Base-by-base conservation (phyloP, 2,797 vertebrate genomes). In the Dipus sagitta region DNA sequence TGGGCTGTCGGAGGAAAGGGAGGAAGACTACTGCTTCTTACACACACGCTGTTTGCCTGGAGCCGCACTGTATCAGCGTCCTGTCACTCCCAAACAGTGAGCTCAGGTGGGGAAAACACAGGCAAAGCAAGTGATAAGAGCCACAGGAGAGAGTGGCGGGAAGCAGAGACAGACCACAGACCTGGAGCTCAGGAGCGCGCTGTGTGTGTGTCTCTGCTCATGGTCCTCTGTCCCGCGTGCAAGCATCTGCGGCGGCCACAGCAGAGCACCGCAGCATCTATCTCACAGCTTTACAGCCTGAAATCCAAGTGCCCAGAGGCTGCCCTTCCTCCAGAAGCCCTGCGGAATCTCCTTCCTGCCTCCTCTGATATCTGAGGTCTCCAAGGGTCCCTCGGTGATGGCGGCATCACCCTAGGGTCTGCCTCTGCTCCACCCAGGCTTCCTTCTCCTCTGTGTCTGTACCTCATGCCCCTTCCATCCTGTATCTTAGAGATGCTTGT, bases 31-130 rank as follows among this genome's bases (percentile, higher is more conserved):
- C 26, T 34, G 23, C n/a, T 79, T 9, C n/a, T 20, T 30, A 3
- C 17, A 20, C 72, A 17, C 6, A 12, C 28, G 7, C 3, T 32
- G 21, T 23, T 28, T 34, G n/a, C 18, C 28, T n/a, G 68, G 24
- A 52, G 38, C 60, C 1, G 23, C 5, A 0, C 64, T 4, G 0
- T 20, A 7, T 2, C 64, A 11, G 20, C 9, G 0, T 14, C 32
- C 21, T 4, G 11, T 60, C 70, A 20, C 21, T 1, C 34, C 2
- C 30, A 1, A 11, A 68, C 64, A 23, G 47, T 13, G 34, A 70
- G 58, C 17, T 58, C 54, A 17, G 47, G 47, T 47, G 47, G 11
- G 47, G 9, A 47, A 47, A 47, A 47, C 47, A 47, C 47, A 47
- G 47, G 47, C 47, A 47, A 47, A 47, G 11, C 47, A 47, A 47